Base-by-base conservation (phyloP, 2,113 vertebrate species). In the Phoxinus phoxinus region DNA sequence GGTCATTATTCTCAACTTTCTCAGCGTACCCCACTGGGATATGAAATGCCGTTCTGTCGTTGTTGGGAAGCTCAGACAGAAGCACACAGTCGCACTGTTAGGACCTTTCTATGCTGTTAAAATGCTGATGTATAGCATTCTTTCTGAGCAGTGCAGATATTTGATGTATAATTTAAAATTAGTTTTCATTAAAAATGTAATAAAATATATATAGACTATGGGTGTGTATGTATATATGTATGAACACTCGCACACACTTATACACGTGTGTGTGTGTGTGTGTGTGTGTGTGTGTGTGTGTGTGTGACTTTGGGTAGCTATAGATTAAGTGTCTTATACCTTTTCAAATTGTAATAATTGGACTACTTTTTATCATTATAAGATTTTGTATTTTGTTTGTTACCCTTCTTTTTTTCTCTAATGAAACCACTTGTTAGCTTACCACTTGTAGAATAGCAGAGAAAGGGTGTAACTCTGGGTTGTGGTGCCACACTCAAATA, bases 1-100 rank as follows among this genome's bases (percentile, higher is more conserved):
- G 73, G 76, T 87, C 83, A 84, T 88, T 88, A 88, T 84, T 85
- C 74, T 85, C 67, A 86, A 84, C 85, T 69, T 89, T 86, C 86
- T 81, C 73, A 37, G 88, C 44, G 27, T 85, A 41, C 65, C 83
- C 89, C 81, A 46, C 85, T 81, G 88, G 77, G 85, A 82, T 44
- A 77, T 46, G 71, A 78, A 74, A 84, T 25, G 74, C 85, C 58
- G 74, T 48, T 56, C 56, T 76, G 30, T 72, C 69, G 69, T 69
- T 82, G 85, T 84, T 58, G 76, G 61, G 63, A 61, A 90, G 88
- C 90, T 88, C 84, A 86, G 85, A 59, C 72, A 86, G 69, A 91
- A 87, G 81, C 84, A 86, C 85, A 89, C 53, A 78, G 86, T 90
- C 87, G 63, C 78, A 89, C 87, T 85, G 51, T 77, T 75, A 74